Percentiles rank a stretch among this genome's conserved stretches.
Conservation (phyloP, 2,888 invertebrate genomes). For the Ormyrus thymus region DNA sequence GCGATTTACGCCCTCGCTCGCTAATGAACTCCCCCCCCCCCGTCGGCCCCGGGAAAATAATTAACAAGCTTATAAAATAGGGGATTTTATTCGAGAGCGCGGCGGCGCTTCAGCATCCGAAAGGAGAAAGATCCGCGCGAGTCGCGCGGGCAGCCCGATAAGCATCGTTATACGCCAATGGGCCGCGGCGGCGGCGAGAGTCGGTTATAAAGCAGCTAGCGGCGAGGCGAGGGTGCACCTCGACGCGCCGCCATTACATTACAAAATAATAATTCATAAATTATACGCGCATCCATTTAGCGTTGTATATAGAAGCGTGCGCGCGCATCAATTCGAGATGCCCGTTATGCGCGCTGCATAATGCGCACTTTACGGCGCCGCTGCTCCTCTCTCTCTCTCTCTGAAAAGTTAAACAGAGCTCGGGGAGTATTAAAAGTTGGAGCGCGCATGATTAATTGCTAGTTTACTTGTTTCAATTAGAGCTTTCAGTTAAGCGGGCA, state of each 20-base stretch:
- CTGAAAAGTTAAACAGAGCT: too few species aligned
- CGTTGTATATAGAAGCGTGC: slow-evolving; percentile 42
- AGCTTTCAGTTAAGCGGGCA: too few species aligned
- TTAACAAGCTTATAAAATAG: slow-evolving; percentile 48
- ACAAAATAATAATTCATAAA: slow-evolving; percentile 72
- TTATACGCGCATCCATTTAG: slow-evolving; percentile 69
- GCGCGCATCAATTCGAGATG: slow-evolving; percentile 34
- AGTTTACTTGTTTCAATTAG: too few species aligned
- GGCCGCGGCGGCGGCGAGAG: background rate
- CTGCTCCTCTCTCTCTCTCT: too few species aligned
- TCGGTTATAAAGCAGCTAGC: too few species aligned
- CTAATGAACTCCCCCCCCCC: background rate
- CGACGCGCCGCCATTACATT: slow-evolving; percentile 65
- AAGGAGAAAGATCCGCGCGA: background rate
- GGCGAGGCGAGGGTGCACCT: too few species aligned
- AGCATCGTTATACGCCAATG: slow-evolving; percentile 62
- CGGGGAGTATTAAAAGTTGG: too few species aligned
- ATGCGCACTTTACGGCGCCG: too few species aligned
- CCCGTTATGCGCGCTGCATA: background rate
- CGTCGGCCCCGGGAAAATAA: slow-evolving; percentile 29
- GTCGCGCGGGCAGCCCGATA: slow-evolving; percentile 9
- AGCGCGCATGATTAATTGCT: too few species aligned
- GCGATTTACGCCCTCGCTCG: slow-evolving; percentile 18
- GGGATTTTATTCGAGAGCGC: slow-evolving; percentile 23
- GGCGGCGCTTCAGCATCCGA: too few species aligned